Percentiles rank a stretch among this genome's conserved stretches.
phyloP scores from a whole-genome alignment of 2,797 vertebrate species.

The Botia almorhae region DNA sequence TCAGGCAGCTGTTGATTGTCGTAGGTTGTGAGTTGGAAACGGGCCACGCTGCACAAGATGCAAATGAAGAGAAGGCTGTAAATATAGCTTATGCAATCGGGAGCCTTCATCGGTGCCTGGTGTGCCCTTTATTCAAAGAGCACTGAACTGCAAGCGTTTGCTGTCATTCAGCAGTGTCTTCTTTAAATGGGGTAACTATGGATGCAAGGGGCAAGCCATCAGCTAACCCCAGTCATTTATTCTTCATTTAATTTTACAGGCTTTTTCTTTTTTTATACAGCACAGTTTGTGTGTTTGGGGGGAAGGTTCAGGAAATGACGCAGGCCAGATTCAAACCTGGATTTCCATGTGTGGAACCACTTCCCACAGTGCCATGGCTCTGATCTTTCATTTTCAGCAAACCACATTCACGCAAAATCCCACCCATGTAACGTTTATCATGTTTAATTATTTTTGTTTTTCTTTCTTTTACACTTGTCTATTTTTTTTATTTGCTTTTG shows the following conservation, averaged over 20 bases:
- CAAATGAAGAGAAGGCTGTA: constrained; percentile 27
- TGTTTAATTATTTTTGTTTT: constrained; percentile 1
- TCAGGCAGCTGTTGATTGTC: constrained; percentile 34
- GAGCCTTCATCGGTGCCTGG: constrained; percentile 16
- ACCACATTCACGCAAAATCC: not conserved
- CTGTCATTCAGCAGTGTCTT: constrained; percentile 17
- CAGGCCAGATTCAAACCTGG: not conserved
- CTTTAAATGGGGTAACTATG: constrained; percentile 33
- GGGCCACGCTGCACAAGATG: constrained; percentile 24
- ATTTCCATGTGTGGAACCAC: not conserved
- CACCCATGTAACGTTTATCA: constrained; percentile 12
- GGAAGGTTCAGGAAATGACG: not conserved
- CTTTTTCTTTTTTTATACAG: not conserved
- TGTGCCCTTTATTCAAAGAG: constrained; percentile 16
- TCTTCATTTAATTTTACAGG: not conserved
- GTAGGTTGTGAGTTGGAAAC: constrained; percentile 33
- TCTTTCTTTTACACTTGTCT: not conserved
- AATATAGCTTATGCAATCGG: constrained; percentile 25
- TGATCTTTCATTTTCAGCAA: constrained; percentile 1
- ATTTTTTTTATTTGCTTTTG: constrained; percentile 39
- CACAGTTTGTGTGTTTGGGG: not conserved
- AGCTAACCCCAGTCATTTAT: constrained; percentile 7
- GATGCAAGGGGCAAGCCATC: constrained; percentile 24
- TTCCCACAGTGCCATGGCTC: not conserved
- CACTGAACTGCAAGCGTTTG: constrained; percentile 15